phyloP scores from a whole-genome alignment of 2,888 invertebrate species.

The Pediacus dermestoides region DNA sequence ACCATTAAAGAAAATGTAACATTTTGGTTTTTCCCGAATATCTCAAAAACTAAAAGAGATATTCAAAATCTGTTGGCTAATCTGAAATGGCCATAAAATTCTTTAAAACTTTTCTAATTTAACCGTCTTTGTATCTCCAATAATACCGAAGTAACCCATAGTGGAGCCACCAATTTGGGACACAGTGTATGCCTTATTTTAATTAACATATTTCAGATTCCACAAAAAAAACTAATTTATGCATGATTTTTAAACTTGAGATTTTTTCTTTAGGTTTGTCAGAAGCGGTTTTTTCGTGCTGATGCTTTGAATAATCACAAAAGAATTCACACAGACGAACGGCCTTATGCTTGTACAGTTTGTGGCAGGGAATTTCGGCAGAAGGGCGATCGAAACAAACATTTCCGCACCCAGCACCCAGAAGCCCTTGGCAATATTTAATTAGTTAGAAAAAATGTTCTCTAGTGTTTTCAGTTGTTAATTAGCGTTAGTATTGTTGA shows the following conservation, averaged over 20 bases:
- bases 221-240: slow-evolving; percentile 8
- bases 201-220: too few relatives aligned
- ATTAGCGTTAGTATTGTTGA: neutral
- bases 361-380: slow-evolving; percentile 55
- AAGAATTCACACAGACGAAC: slow-evolving; percentile 60
- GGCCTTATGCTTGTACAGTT: slow-evolving; percentile 55
- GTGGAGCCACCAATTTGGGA: too few relatives aligned
- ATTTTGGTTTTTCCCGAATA: too few relatives aligned
- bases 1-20: too few relatives aligned
- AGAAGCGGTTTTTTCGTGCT: slow-evolving; percentile 61
- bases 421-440: slow-evolving; percentile 15
- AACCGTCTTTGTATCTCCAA: too few relatives aligned
- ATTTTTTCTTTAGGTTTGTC: slow-evolving; percentile 51
- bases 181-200: too few relatives aligned
- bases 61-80: too few relatives aligned
- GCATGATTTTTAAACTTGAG: slow-evolving; percentile 6
- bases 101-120: too few relatives aligned
- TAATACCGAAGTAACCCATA: too few relatives aligned
- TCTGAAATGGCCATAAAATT: too few relatives aligned
- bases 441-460: too few relatives aligned
- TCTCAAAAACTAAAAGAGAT: too few relatives aligned
- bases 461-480: neutral
- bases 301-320: slow-evolving; percentile 62
- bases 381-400: slow-evolving; percentile 58
- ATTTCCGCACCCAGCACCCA: slow-evolving; percentile 55